Percentiles rank a stretch among this genome's conserved stretches.
These are phyloP conservation scores for Boleophthalmus pectinirostris DNA, from an alignment of 2,113 vertebrate genomes.

Conservation along the genomic window DNA sequence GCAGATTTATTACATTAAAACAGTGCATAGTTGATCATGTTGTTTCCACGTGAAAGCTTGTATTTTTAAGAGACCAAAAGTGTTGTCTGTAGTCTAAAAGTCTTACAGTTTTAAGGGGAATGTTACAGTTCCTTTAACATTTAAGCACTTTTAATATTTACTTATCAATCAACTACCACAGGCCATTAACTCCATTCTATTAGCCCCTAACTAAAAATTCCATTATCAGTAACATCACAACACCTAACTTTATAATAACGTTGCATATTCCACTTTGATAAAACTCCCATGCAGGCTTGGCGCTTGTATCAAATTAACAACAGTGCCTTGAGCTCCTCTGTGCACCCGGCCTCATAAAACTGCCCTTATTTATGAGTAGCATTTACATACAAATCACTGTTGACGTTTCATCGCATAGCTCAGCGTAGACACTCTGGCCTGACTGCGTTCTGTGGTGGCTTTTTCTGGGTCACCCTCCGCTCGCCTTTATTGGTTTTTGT, in stretches of 20 bases:
- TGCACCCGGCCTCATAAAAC: constrained; percentile 21
- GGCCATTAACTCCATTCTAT: neutral
- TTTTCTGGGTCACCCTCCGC: constrained; percentile 34
- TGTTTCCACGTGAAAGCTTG: too few relatives aligned
- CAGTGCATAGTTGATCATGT: too few relatives aligned
- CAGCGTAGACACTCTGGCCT: constrained; percentile 2
- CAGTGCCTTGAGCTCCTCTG: constrained; percentile 20
- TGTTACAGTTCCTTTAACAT: neutral
- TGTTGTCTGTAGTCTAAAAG: too few relatives aligned
- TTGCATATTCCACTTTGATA: neutral
- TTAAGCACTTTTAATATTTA: neutral
- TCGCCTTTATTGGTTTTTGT: constrained; percentile 46
- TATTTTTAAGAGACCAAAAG: too few relatives aligned
- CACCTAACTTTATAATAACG: neutral
- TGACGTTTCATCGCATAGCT: constrained; percentile 5
- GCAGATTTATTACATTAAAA: too few relatives aligned
- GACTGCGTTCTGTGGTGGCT: constrained; percentile 15
- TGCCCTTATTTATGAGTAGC: constrained; percentile 10
- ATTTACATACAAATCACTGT: constrained; percentile 55
- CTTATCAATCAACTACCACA: neutral
- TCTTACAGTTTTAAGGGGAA: too few relatives aligned
- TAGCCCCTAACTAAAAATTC: neutral
- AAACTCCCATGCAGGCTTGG: neutral
- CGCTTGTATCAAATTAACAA: constrained; percentile 33
- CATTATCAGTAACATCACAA: neutral